These are phyloP conservation scores for Noctilio leporinus DNA, from an alignment of 2,113 vertebrate species.

Conservation along the genomic window DNA sequence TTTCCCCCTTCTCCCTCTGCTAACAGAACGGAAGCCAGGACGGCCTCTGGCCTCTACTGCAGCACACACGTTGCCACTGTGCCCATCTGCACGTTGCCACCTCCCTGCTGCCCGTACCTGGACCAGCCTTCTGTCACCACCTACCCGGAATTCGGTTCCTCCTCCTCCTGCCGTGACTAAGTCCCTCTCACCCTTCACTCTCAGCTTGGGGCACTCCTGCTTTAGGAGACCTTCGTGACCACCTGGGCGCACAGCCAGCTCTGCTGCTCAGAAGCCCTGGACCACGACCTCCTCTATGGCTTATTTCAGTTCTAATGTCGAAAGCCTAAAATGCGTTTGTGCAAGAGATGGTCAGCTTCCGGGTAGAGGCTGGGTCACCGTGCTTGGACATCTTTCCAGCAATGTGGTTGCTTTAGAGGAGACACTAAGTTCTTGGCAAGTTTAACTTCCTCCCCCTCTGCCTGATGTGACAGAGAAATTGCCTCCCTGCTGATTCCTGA, in stretches of 20 bases:
- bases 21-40: not conserved
- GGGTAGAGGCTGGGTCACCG: rapidly evolving
- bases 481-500: not conserved
- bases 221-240: not conserved
- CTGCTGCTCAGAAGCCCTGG: not conserved
- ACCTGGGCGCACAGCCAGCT: not conserved
- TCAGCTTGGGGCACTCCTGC: not conserved
- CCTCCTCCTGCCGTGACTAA: not conserved
- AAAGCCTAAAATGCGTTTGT: not conserved
- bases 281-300: not conserved
- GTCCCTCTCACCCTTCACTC: not conserved
- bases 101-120: too few relatives aligned
- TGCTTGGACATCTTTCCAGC: too few relatives aligned
- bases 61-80: rapidly evolving
- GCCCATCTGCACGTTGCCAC: rapidly evolving
- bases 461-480: not conserved
- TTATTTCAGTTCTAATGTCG: not conserved
- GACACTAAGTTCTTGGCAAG: not conserved
- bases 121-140: not conserved
- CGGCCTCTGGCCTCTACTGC: rapidly evolving
- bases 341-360: not conserved
- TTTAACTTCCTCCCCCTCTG: not conserved
- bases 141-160: not conserved
- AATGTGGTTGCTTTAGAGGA: not conserved
- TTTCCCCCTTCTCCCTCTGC: not conserved